These are phyloP conservation scores for Metacarcinus magister DNA, from an alignment of 2,888 invertebrate genomes.

Conservation along the genomic window DNA sequence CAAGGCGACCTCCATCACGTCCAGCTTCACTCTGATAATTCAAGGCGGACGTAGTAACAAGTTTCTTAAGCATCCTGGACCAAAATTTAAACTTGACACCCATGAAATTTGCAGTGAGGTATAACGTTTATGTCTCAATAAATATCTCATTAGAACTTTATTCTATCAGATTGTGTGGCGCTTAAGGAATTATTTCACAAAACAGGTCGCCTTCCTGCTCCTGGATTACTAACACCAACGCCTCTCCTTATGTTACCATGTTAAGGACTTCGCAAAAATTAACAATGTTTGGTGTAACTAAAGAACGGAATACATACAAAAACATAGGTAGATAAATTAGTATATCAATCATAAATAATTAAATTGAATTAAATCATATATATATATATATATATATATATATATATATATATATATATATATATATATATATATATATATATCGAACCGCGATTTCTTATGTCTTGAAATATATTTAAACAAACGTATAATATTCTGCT, in stretches of 20 bases:
- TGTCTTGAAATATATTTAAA: conserved; percentile 9
- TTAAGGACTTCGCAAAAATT: neutral
- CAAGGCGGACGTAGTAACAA: neutral
- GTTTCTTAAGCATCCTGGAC: neutral
- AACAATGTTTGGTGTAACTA: neutral
- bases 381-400: conserved; percentile 39
- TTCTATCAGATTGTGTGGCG: conserved; percentile 17
- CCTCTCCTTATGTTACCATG: neutral
- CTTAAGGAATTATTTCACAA: neutral
- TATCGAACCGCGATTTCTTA: neutral
- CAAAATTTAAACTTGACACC: neutral
- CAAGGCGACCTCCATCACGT: neutral
- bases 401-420: conserved; percentile 45
- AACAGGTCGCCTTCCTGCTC: neutral
- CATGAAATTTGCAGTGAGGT: conserved; percentile 28
- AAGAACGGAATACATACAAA: neutral
- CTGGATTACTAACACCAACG: neutral
- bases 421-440: conserved; percentile 56
- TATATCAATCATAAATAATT: no score
- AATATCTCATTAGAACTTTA: conserved; percentile 34
- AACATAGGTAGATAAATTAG: neutral
- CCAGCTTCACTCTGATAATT: neutral
- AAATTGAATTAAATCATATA: neutral
- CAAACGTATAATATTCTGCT: conserved; percentile 67
- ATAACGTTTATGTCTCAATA: conserved; percentile 26